These are phyloP conservation scores for Heliconius aoede DNA, from an alignment of 2,888 invertebrate species.

Conservation along the genomic window DNA sequence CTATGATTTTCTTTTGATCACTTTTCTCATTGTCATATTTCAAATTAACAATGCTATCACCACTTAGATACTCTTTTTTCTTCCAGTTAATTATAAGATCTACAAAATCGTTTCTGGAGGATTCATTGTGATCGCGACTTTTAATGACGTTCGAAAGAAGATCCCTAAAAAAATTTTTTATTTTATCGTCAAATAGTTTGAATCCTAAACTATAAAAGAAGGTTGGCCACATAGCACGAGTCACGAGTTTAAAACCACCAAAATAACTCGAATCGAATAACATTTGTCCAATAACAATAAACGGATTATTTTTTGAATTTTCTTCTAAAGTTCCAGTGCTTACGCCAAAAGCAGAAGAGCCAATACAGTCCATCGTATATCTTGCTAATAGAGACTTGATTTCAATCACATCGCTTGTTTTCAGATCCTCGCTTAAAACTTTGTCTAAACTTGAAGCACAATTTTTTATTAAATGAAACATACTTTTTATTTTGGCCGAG, in stretches of 20 bases:
- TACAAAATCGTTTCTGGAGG: constrained; percentile 60
- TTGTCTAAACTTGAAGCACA: constrained; percentile 54
- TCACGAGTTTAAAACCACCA: constrained; percentile 52
- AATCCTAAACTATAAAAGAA: constrained; percentile 60
- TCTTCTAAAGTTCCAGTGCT: constrained; percentile 57
- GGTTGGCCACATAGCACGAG: constrained; percentile 59
- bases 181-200: constrained; percentile 50
- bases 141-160: constrained; percentile 56
- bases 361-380: constrained; percentile 64
- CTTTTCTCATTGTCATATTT: constrained; percentile 50
- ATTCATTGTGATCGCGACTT: constrained; percentile 53
- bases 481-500: constrained; percentile 67
- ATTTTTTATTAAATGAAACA: constrained; percentile 66
- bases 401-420: constrained; percentile 54
- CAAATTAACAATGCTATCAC: constrained; percentile 54
- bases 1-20: constrained; percentile 1
- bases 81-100: constrained; percentile 59
- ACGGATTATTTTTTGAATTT: constrained; percentile 52
- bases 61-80: constrained; percentile 54
- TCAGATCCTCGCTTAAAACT: not conserved
- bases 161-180: constrained; percentile 55
- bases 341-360: constrained; percentile 62
- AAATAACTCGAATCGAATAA: constrained; percentile 53
- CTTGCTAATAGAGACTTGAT: constrained; percentile 53
- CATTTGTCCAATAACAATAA: constrained; percentile 52